Evolutionary conservation across 2,113 vertebrate genomes (phyloP).

Genomic region (Stegostoma tigrinum): DNA sequence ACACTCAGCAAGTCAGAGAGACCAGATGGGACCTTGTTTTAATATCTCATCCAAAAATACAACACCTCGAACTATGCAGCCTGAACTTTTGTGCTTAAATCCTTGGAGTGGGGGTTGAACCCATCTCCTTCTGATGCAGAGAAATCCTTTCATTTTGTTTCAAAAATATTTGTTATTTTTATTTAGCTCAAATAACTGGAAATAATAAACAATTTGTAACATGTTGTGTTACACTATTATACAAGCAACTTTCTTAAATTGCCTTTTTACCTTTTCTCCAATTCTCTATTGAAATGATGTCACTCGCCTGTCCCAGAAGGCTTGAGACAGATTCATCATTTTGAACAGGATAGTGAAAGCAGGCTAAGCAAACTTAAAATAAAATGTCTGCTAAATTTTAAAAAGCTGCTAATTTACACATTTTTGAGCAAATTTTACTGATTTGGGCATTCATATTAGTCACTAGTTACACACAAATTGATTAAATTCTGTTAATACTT

Average conservation of each 20-base stretch:
- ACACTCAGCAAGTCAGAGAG: no score
- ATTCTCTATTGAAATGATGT: not conserved
- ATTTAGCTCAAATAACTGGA: not conserved
- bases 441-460: not conserved
- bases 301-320: not conserved
- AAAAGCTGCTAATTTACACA: not conserved
- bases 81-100: no score
- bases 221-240: not conserved
- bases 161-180: not conserved
- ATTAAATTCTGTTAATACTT: not conserved
- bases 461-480: not conserved
- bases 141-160: not conserved
- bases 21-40: no score
- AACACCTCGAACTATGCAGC: no score
- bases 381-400: not conserved
- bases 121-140: not conserved
- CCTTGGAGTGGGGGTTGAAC: no score
- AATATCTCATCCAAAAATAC: no score
- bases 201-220: not conserved
- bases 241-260: not conserved
- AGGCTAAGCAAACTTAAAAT: not conserved
- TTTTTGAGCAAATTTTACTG: not conserved
- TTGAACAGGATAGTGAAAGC: not conserved
- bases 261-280: no score
- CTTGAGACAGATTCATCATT: not conserved